Evolutionary conservation across 2,888 invertebrate genomes (phyloP).

Genomic region (Dendrolimus pini): DNA sequence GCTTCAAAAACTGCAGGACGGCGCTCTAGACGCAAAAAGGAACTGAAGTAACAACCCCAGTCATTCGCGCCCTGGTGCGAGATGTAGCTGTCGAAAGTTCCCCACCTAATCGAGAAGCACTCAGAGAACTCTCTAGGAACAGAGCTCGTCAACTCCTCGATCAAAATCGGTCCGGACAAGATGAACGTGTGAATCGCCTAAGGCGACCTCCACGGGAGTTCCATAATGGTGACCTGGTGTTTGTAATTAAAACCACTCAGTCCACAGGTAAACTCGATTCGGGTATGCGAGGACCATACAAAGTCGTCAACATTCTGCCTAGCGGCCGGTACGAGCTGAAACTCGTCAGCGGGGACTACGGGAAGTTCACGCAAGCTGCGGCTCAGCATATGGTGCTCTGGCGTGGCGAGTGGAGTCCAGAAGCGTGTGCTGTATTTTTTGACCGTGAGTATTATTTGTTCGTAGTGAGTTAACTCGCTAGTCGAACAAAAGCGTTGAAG

Average conservation of each 20-base stretch:
- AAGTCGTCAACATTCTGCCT: constrained; percentile 4
- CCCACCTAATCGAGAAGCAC: constrained; percentile 8
- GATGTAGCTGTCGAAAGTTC: constrained; percentile 11
- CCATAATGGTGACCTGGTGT: constrained; percentile 11
- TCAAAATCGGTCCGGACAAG: too few species aligned
- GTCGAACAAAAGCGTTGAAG: too few species aligned
- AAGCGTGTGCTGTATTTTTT: too few species aligned
- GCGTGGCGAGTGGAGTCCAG: too few species aligned
- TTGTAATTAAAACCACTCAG: constrained; percentile 15
- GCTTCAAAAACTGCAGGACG: constrained; percentile 13
- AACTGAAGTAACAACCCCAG: constrained; percentile 10
- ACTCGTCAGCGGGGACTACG: constrained; percentile 10
- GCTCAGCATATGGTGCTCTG: constrained; percentile 12
- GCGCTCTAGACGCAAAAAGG: constrained; percentile 15
- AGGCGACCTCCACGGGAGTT: too few species aligned
- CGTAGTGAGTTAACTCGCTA: too few species aligned
- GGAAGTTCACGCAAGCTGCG: constrained; percentile 14
- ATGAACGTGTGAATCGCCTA: too few species aligned
- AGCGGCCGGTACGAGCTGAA: constrained; percentile 10
- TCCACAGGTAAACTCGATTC: constrained; percentile 15
- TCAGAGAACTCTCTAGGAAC: neutral
- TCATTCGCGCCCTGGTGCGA: constrained; percentile 9
- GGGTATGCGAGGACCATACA: constrained; percentile 15
- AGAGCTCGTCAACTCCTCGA: too few species aligned
- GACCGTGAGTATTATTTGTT: too few species aligned